These are phyloP conservation scores for Xanthorhoe spadicearia DNA, from an alignment of 2,888 invertebrate species.

Conservation along the genomic window DNA sequence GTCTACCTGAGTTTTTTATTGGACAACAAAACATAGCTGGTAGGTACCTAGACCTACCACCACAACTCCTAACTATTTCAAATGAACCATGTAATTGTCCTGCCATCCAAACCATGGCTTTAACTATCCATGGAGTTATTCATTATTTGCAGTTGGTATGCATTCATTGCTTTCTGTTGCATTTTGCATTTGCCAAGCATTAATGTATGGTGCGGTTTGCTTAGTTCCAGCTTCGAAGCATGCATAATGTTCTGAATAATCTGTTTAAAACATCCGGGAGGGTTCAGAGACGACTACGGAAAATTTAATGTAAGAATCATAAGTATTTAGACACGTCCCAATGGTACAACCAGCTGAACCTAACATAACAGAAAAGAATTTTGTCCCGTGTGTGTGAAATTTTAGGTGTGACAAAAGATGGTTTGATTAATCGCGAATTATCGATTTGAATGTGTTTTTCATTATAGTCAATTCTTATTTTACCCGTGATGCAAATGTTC, in stretches of 20 bases:
- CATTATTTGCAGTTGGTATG: conserved; percentile 67
- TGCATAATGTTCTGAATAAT: conserved; percentile 61
- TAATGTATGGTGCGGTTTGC: conserved; percentile 74
- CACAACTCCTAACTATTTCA: conserved; percentile 8
- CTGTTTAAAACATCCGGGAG: conserved; percentile 27
- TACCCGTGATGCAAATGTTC: too few species aligned
- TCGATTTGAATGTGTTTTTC: too few species aligned
- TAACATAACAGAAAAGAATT: too few species aligned
- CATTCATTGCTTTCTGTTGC: conserved; percentile 66
- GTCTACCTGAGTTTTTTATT: too few species aligned
- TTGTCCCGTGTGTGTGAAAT: too few species aligned
- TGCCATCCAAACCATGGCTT: conserved; percentile 44
- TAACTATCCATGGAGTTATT: conserved; percentile 71
- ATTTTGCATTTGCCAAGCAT: conserved; percentile 67
- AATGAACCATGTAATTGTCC: conserved; percentile 23
- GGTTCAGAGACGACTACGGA: conserved; percentile 11
- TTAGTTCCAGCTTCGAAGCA: conserved; percentile 47
- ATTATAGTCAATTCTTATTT: too few species aligned
- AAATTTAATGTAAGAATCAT: background rate
- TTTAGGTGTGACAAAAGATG: too few species aligned
- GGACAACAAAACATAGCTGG: background rate
- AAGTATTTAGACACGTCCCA: too few species aligned
- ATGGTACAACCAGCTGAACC: too few species aligned
- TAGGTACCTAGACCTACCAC: too few species aligned
- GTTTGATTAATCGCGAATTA: too few species aligned